phyloP scores from a whole-genome alignment of 2,797 vertebrate species.

The Bradypodion ventrale region DNA sequence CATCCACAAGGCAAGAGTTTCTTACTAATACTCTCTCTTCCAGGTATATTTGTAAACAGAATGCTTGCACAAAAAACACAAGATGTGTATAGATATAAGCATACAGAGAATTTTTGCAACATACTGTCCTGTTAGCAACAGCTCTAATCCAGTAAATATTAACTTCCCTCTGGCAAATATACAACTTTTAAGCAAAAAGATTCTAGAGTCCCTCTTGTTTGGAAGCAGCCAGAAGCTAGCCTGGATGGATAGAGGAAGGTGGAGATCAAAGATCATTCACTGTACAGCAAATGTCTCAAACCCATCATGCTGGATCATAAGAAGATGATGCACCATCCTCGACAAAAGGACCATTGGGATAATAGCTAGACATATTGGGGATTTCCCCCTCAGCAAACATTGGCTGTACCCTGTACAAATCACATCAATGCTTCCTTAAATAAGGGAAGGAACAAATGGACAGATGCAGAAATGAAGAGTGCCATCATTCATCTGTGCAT shows the following conservation, averaged over 20 bases:
- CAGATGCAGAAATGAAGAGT: no score
- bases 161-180: not conserved
- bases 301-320: not conserved
- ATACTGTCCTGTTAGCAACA: not conserved
- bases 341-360: not conserved
- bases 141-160: not conserved
- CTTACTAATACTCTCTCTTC: constrained; percentile 13
- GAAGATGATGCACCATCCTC: not conserved
- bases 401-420: no score
- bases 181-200: not conserved
- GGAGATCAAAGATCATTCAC: not conserved
- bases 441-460: no score
- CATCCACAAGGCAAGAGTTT: constrained; percentile 40
- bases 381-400: no score
- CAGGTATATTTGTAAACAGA: not conserved
- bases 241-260: not conserved
- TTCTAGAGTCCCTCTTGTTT: not conserved
- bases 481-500: no score
- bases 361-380: no score
- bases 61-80: not conserved
- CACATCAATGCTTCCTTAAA: no score
- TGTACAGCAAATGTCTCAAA: not conserved
- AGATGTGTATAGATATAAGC: not conserved
- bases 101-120: not conserved
- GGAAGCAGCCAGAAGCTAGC: not conserved